These are phyloP conservation scores for Ceyx margarethae DNA, from an alignment of 2,113 vertebrate genomes.

Conservation along the genomic window DNA sequence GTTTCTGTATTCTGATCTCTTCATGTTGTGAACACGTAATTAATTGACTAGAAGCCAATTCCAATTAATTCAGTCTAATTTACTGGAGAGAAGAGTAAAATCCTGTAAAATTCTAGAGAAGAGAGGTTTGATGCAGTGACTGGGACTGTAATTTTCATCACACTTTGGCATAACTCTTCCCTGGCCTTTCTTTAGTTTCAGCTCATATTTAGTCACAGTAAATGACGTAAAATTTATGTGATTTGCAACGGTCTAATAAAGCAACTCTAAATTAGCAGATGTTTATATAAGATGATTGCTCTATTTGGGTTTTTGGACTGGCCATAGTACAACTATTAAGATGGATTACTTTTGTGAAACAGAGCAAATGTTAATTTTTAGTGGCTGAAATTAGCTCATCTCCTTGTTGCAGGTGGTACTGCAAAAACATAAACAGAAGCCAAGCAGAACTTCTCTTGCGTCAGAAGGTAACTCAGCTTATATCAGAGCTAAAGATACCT, in stretches of 20 bases:
- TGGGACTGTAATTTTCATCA: neutral
- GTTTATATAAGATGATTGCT: neutral
- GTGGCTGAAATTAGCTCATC: neutral
- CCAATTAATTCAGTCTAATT: neutral
- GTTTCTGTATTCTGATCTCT: neutral
- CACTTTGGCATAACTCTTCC: neutral
- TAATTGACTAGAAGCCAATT: neutral
- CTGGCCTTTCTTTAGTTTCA: neutral
- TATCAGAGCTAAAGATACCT: neutral
- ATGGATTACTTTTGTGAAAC: neutral
- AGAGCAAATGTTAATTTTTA: neutral
- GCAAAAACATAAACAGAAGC: slow-evolving; percentile 84
- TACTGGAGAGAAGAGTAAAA: neutral
- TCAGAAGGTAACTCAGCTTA: slow-evolving; percentile 78
- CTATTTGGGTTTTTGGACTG: neutral
- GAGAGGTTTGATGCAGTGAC: rapidly evolving
- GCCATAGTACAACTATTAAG: neutral
- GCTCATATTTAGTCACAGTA: neutral
- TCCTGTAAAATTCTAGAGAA: neutral
- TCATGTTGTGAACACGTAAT: neutral
- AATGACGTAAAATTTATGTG: neutral
- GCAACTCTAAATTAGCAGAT: neutral
- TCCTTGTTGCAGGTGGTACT: slow-evolving; percentile 83
- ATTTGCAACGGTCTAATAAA: neutral
- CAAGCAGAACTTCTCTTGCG: slow-evolving; percentile 84